Conservation (phyloP, 2,113 vertebrate genomes). For the Parotia lawesii region DNA sequence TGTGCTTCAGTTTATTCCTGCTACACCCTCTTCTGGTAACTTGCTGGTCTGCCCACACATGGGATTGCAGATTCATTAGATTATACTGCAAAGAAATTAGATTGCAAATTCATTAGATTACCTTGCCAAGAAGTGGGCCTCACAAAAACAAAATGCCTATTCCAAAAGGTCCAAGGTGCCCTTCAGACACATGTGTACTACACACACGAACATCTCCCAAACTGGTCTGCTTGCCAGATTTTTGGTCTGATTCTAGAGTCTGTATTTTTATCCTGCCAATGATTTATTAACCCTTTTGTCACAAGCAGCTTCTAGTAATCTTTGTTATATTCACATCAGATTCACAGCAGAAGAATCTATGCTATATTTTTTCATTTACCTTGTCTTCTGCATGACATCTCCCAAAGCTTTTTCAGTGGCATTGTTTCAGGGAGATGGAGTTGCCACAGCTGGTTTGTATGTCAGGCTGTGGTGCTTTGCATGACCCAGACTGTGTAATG, state of each 20-base stretch:
- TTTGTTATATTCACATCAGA: neutral
- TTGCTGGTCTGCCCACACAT: neutral
- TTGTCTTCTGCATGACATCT: neutral
- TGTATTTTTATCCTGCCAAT: neutral
- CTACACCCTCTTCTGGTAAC: neutral
- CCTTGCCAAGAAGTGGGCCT: neutral
- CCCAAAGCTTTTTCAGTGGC: neutral
- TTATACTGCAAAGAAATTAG: neutral
- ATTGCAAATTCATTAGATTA: neutral
- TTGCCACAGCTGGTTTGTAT: neutral
- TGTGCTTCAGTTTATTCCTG: neutral
- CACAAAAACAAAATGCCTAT: neutral
- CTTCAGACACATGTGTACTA: neutral
- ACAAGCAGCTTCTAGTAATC: neutral
- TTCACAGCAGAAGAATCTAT: neutral
- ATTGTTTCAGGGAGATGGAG: neutral
- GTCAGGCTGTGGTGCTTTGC: neutral
- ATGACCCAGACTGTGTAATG: neutral
- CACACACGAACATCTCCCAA: neutral
- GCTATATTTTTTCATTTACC: neutral
- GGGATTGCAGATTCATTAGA: neutral
- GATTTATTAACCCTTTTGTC: neutral
- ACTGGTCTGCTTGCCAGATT: neutral
- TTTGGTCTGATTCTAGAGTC: neutral
- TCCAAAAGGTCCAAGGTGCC: neutral